A percentile compares a stretch with the other conserved stretches of the same genome.
These are phyloP conservation scores for Nannobrachium achirus DNA, from an alignment of 2,113 vertebrate species.

Conservation along the genomic window DNA sequence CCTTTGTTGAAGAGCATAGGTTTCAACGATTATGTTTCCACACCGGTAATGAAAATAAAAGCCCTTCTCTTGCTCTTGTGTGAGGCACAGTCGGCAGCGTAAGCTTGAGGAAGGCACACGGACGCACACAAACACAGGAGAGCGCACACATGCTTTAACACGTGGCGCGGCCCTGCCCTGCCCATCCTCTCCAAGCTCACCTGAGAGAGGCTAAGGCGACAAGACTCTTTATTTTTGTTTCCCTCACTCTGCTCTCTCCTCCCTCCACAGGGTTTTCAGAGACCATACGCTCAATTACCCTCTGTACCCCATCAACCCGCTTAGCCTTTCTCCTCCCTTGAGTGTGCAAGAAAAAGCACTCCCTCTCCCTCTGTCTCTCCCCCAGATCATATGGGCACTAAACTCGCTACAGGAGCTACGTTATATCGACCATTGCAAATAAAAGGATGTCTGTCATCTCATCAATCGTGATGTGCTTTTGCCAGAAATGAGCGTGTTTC, in stretches of 20 bases:
- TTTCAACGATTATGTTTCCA: not conserved
- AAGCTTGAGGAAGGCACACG: constrained; percentile 10
- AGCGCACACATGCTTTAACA: not conserved
- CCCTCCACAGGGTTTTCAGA: not conserved
- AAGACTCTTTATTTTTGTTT: constrained; percentile 16
- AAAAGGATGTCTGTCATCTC: no score
- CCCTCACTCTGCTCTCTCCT: not conserved
- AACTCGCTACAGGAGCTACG: no score
- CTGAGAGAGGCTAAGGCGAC: not conserved
- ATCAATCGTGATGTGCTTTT: no score
- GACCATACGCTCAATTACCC: constrained; percentile 41
- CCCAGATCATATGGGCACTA: not conserved
- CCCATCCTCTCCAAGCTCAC: constrained; percentile 37
- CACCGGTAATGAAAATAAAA: constrained; percentile 1
- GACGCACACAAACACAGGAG: no score
- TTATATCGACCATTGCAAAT: no score
- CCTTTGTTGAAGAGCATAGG: not conserved
- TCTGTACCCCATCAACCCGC: constrained; percentile 8
- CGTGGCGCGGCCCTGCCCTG: rapidly evolving
- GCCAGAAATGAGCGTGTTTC: no score
- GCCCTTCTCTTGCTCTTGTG: not conserved
- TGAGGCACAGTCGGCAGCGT: not conserved
- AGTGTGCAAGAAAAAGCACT: constrained; percentile 21
- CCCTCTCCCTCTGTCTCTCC: not conserved
- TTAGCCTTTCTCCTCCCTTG: constrained; percentile 15